Conservation (phyloP, 1,140 invertebrate genomes). For the Bombus waltoni region DNA sequence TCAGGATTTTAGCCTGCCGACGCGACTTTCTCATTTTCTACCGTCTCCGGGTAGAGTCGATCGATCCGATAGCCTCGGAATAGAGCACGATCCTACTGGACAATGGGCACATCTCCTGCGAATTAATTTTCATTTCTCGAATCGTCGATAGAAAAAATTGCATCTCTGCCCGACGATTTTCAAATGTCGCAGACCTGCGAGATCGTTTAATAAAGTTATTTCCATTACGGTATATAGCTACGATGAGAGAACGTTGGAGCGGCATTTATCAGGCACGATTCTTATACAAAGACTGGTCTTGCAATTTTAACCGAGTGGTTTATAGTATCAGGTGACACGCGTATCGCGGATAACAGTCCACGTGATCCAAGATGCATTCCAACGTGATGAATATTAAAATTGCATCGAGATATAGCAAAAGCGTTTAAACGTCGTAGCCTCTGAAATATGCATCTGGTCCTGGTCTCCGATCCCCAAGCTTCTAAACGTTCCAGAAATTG, state of each 20-base stretch:
- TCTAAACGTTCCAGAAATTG: too few species aligned
- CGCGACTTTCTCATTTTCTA: conserved; percentile 9
- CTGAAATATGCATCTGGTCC: neutral
- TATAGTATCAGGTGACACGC: neutral
- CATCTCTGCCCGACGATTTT: neutral
- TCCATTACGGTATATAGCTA: neutral
- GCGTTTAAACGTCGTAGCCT: neutral
- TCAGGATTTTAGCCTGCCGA: conserved; percentile 16
- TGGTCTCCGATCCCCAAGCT: too few species aligned
- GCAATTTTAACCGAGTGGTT: neutral
- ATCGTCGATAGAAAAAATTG: neutral
- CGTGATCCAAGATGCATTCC: conserved; percentile 5
- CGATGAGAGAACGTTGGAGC: too few species aligned
- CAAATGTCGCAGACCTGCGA: neutral
- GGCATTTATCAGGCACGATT: neutral
- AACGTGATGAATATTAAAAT: neutral
- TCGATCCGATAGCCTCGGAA: neutral
- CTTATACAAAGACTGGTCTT: neutral
- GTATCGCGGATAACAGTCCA: neutral
- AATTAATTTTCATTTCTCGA: neutral
- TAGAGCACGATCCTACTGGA: neutral
- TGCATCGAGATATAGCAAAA: neutral
- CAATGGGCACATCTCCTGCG: neutral
- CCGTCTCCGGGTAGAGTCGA: neutral
- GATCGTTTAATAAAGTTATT: neutral